Base-by-base conservation (phyloP, 2,888 invertebrate species). In the Sinotaia quadrata region DNA sequence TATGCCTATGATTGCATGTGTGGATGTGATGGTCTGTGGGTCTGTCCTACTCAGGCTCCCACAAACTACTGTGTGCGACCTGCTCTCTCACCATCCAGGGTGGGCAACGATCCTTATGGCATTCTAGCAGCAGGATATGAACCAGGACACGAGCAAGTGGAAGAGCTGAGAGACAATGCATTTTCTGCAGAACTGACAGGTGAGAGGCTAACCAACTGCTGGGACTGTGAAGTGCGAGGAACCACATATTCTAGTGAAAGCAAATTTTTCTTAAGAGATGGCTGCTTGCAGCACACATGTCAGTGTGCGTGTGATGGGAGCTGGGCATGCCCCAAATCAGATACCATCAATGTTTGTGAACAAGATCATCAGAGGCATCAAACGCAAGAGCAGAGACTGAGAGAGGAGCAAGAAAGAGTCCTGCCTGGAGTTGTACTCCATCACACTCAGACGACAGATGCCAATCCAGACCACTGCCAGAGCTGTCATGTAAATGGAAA, bases 11-110 rank as follows among this genome's bases (percentile, higher is more conserved):
- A 68, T 2, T 84, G 84, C 68, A 70, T 73, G 1, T 84, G 84
- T 63, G 76, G 76, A 7, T 84, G 84, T 71, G 79, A 81, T 69
- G 82, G 82, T 0, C 67, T 74, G 1, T 82, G 79, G 73, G 73
- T 75, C 29, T 82, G 81, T 44, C 76, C 78, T 0, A 57, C 68
- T 15, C 75, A 76, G 44, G 61, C 63, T 5, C 75, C 75, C 18
- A 65, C 62, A 18, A 66, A 73, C 59, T 58, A 68, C 18, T 71
- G 71, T 54, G 68, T 67, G 15, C 77, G 62, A 18, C 67, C 71
- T 4, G n/a, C 49, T 24, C 33, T 34, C 21, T 61, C 65, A 15
- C 21, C 31, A 0, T 37, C 54, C n/a, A 37, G 34, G 2, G 31
- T 56, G 24, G 67, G 54, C 24, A 24, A 51, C 18, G 58, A 37